Evolutionary conservation across 1,140 invertebrate species (phyloP).

Genomic region (Drosophila orena): DNA sequence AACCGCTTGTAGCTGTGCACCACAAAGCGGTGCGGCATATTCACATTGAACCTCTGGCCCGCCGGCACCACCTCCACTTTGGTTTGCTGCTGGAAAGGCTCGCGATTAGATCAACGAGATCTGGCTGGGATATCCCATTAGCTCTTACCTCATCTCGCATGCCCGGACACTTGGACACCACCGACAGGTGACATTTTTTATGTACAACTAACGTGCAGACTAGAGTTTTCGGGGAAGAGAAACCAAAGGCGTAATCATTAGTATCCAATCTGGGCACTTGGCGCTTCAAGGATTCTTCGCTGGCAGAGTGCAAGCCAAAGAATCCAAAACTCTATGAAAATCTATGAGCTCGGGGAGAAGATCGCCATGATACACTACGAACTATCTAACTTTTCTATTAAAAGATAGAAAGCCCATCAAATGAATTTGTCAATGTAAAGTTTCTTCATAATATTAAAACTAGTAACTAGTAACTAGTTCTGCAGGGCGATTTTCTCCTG

Average conservation of each 20-base stretch:
- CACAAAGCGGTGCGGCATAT: slow-evolving; percentile 97
- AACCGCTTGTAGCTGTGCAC: slow-evolving; percentile 98
- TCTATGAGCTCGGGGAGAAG: slow-evolving; percentile 6
- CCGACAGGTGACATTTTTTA: slow-evolving; percentile 97
- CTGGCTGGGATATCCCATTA: not conserved
- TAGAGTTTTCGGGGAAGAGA: slow-evolving; percentile 84
- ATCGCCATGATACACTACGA: not conserved
- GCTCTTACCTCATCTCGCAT: slow-evolving; percentile 94
- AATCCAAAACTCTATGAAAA: slow-evolving; percentile 18
- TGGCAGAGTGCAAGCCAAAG: slow-evolving; percentile 29
- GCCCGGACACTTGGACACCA: slow-evolving; percentile 97
- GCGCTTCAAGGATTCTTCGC: slow-evolving; percentile 1
- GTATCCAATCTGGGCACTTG: slow-evolving; percentile 10
- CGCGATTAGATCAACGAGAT: not conserved
- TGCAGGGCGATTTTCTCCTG: slow-evolving; percentile 1
- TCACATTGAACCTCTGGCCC: slow-evolving; percentile 97
- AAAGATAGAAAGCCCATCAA: too few species aligned
- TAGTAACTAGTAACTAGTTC: not conserved
- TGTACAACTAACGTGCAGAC: slow-evolving; percentile 99
- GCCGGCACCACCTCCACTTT: slow-evolving; percentile 85
- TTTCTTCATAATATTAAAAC: not conserved
- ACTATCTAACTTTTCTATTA: too few species aligned
- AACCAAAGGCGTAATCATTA: slow-evolving; percentile 50
- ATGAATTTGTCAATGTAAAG: not conserved
- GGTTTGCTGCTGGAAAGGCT: slow-evolving; percentile 60